Base-by-base conservation (phyloP, 2,888 invertebrate genomes). In the Lordiphosa andalusiaca region DNA sequence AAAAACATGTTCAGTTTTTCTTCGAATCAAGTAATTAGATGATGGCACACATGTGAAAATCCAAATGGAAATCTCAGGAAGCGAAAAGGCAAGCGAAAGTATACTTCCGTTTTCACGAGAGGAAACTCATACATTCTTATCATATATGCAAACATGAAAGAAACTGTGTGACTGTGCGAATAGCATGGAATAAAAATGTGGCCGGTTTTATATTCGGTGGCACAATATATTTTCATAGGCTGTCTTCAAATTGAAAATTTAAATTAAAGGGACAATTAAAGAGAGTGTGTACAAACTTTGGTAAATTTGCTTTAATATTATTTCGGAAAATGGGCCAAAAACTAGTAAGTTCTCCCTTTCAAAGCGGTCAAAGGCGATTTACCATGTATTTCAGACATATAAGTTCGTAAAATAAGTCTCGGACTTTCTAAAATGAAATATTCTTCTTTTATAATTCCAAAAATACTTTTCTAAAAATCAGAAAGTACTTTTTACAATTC, bases 121-220 rank as follows among this genome's bases (percentile, higher is more conserved):
- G 25, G 23, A 25, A 42, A 50, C 41, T 36, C 51, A 58, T 50
- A 49, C 54, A 61, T 69, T 67, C 63, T 53, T 60, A 60, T 69
- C 63, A 57, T 51, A 64, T 57, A 69, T 61, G 41, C 55, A 50
- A 67, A 57, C 42, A 48, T 30, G 57, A 41, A 51, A 53, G 42
- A 42, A 35, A 12, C 23, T 46, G 12, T 16, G 39, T 10, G 48
- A 35, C 33, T 30, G 36, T 53, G 35, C 16, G 53, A 40, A 39
- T 35, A 35, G 12, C 33, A 21, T 10, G 36, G 10, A 7, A 3
- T 10, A 16, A 16, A 53, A 53, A 47, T 38, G 33, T 38, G 33
- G 53, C 52, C 19, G 65, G 61, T 39, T 44, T 58, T 50, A 37
- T 6, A 48, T 46, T 37, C 37, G n/a, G 53, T 36, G 39, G 16